Conservation (phyloP, 2,797 vertebrate genomes). For the Lagorchestes hirsutus region DNA sequence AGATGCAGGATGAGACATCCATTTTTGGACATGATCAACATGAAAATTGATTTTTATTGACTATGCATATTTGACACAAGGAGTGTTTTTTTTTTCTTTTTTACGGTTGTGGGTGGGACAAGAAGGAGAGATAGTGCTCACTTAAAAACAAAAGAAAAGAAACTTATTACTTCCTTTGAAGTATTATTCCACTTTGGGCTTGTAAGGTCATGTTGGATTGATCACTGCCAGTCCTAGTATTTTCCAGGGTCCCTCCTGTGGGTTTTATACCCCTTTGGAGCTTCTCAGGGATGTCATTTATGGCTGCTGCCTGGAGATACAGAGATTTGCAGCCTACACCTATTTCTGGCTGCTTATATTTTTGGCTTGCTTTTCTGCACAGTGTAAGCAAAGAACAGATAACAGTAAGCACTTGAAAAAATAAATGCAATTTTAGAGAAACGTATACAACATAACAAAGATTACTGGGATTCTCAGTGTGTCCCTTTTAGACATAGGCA, state of each 20-base stretch:
- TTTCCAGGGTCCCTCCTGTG: neutral
- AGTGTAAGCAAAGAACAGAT: neutral
- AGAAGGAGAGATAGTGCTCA: neutral
- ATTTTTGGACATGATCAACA: neutral
- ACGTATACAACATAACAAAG: neutral
- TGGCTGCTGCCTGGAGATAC: neutral
- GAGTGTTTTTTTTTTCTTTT: neutral
- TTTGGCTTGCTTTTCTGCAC: neutral
- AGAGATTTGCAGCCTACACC: neutral
- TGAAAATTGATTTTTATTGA: neutral
- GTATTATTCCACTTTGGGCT: neutral
- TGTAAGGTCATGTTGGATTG: neutral
- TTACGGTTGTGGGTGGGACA: neutral
- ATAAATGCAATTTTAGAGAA: neutral
- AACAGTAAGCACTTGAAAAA: neutral
- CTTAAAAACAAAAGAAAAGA: neutral
- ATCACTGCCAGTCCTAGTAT: neutral
- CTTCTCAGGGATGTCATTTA: neutral
- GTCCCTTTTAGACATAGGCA: neutral
- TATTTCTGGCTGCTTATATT: neutral
- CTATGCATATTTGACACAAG: neutral
- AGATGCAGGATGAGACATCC: neutral
- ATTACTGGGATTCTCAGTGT: neutral
- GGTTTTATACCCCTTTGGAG: neutral
- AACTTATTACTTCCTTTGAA: neutral